Conservation (phyloP, 1,140 invertebrate genomes). For the Penaeus indicus region DNA sequence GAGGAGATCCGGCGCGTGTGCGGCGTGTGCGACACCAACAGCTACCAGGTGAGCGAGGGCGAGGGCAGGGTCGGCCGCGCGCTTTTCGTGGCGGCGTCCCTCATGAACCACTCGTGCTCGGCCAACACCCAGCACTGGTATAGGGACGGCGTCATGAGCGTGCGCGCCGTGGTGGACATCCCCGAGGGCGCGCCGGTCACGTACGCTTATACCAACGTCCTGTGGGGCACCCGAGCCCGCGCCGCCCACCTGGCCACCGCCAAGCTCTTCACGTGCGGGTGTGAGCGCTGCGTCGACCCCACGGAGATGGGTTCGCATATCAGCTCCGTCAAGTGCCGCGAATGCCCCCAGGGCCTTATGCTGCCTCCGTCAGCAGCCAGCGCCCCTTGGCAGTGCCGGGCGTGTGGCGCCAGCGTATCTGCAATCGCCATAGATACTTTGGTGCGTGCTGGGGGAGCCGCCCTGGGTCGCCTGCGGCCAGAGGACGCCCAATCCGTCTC, state of each 20-base stretch:
- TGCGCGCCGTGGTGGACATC: conserved; percentile 75
- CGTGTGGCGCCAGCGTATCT: conserved; percentile 69
- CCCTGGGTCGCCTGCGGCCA: neutral
- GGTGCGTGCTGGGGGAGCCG: conserved; percentile 7
- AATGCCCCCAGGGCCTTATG: conserved; percentile 69
- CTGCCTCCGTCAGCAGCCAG: conserved; percentile 74
- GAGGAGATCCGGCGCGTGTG: conserved; percentile 37
- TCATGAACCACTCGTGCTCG: conserved; percentile 82
- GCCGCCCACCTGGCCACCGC: conserved; percentile 77
- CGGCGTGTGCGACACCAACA: conserved; percentile 84
- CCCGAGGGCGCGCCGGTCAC: conserved; percentile 78
- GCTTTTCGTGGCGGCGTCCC: conserved; percentile 80
- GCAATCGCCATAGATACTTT: conserved; percentile 8
- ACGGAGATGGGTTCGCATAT: conserved; percentile 71
- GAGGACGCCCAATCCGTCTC: neutral
- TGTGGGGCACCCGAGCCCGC: conserved; percentile 80
- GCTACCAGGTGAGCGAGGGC: conserved; percentile 79
- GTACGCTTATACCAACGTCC: conserved; percentile 79
- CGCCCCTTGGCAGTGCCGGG: conserved; percentile 76
- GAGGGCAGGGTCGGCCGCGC: conserved; percentile 70
- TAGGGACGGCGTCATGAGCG: conserved; percentile 75
- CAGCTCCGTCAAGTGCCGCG: conserved; percentile 47
- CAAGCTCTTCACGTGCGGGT: conserved; percentile 82
- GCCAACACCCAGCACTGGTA: conserved; percentile 85
- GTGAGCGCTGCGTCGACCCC: conserved; percentile 79